phyloP scores from a whole-genome alignment of 2,888 invertebrate genomes.

The Hirtodrosophila duncani region DNA sequence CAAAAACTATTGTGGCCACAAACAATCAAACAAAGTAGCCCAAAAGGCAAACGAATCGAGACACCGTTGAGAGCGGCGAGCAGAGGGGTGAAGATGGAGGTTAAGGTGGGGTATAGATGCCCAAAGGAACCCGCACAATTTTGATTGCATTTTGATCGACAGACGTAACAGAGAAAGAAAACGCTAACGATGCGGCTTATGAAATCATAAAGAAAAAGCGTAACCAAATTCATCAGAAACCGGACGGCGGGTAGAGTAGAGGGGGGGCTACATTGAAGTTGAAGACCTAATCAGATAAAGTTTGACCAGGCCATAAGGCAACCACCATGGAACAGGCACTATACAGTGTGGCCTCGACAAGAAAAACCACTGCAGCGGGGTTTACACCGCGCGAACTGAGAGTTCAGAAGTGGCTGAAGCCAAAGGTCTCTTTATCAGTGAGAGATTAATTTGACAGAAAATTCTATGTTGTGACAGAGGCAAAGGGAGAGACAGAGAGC shows the following conservation, averaged over 20 bases:
- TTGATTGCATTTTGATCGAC: conserved; percentile 73
- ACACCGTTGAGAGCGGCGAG: too few relatives aligned
- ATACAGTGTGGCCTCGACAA: conserved; percentile 12
- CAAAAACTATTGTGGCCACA: conserved; percentile 53
- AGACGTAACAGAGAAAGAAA: conserved; percentile 36
- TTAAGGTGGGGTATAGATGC: conserved; percentile 4
- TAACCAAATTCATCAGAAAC: conserved; percentile 36
- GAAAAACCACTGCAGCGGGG: too few relatives aligned
- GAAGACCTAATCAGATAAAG: conserved; percentile 61
- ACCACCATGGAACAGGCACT: conserved; percentile 13
- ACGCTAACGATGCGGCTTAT: conserved; percentile 58
- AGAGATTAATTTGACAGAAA: too few relatives aligned
- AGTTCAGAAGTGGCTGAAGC: too few relatives aligned
- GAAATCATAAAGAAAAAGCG: conserved; percentile 43
- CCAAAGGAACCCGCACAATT: conserved; percentile 53
- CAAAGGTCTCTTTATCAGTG: too few relatives aligned
- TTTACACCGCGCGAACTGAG: too few relatives aligned
- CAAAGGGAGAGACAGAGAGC: too few relatives aligned
- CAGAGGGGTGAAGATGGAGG: not conserved
- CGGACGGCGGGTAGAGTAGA: not conserved
- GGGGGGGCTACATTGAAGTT: not conserved
- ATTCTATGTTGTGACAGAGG: too few relatives aligned
- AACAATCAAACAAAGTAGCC: conserved; percentile 46
- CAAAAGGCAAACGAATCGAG: conserved; percentile 24
- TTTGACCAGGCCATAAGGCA: conserved; percentile 23